These are phyloP conservation scores for Paguma larvata DNA, from an alignment of 2,797 vertebrate species.

Conservation along the genomic window DNA sequence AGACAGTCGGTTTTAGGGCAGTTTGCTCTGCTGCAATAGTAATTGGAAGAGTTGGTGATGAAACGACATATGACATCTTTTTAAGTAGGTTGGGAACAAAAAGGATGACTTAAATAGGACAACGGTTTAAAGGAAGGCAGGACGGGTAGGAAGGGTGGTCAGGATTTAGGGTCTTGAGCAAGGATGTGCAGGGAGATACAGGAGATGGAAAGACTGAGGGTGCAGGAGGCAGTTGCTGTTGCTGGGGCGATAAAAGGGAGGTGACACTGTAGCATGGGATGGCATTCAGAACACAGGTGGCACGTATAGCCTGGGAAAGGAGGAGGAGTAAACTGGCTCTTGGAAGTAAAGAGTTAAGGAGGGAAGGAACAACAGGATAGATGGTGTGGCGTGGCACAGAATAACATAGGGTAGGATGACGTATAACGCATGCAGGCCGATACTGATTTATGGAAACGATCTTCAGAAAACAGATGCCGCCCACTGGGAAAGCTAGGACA, in stretches of 20 bases:
- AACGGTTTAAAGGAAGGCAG: background rate
- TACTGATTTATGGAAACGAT: background rate
- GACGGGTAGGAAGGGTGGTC: background rate
- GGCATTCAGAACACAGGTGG: background rate
- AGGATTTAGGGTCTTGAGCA: background rate
- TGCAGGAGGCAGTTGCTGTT: accelerated
- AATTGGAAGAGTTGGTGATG: background rate
- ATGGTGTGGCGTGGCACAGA: accelerated
- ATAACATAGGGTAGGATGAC: too few relatives aligned
- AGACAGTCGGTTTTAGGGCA: background rate
- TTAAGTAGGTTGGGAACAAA: background rate
- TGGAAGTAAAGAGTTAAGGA: background rate
- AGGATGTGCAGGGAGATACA: background rate
- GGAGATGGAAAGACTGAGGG: background rate
- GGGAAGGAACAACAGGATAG: background rate
- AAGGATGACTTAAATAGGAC: background rate
- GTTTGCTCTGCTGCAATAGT: background rate
- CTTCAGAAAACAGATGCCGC: background rate
- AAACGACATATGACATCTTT: background rate
- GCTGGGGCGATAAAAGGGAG: background rate
- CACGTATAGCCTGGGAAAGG: background rate
- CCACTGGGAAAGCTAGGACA: background rate
- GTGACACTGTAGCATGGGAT: accelerated
- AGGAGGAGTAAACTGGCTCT: background rate
- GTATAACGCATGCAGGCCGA: background rate